These are phyloP conservation scores for Anadara kagoshimensis DNA, from an alignment of 1,140 invertebrate species.

Conservation along the genomic window DNA sequence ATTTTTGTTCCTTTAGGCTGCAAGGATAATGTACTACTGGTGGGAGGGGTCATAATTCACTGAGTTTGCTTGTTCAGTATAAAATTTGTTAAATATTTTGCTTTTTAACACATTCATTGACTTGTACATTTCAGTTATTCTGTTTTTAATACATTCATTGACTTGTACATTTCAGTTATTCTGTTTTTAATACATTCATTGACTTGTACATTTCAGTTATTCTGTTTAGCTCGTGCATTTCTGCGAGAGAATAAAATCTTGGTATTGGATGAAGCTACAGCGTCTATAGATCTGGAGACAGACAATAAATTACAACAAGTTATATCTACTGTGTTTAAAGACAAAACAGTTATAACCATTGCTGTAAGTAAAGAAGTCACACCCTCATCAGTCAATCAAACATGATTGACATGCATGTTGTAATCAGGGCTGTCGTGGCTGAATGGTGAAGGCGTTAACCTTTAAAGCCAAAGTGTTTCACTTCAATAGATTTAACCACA, in stretches of 20 bases:
- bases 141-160: neutral
- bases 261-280: constrained; percentile 80
- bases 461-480: too few relatives aligned
- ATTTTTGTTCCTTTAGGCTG: too few relatives aligned
- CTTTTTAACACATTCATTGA: too few relatives aligned
- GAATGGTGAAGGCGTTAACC: too few relatives aligned
- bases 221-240: constrained; percentile 78
- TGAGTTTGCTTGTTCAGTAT: too few relatives aligned
- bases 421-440: too few relatives aligned
- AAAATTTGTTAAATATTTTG: too few relatives aligned
- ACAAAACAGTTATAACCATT: constrained; percentile 75
- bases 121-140: too few relatives aligned
- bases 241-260: constrained; percentile 82
- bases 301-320: constrained; percentile 74
- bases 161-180: constrained; percentile 72
- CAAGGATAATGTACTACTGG: too few relatives aligned
- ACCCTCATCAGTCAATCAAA: neutral
- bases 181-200: constrained; percentile 73
- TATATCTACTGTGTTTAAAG: constrained; percentile 69
- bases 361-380: constrained; percentile 61
- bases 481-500: too few relatives aligned
- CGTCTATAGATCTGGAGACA: constrained; percentile 74
- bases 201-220: constrained; percentile 68
- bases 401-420: too few relatives aligned
- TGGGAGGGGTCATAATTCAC: too few relatives aligned